Evolutionary conservation across 2,888 invertebrate genomes (phyloP), one percentile per base, ranked within the genome.

Genomic region (Lacanobia oleracea): DNA sequence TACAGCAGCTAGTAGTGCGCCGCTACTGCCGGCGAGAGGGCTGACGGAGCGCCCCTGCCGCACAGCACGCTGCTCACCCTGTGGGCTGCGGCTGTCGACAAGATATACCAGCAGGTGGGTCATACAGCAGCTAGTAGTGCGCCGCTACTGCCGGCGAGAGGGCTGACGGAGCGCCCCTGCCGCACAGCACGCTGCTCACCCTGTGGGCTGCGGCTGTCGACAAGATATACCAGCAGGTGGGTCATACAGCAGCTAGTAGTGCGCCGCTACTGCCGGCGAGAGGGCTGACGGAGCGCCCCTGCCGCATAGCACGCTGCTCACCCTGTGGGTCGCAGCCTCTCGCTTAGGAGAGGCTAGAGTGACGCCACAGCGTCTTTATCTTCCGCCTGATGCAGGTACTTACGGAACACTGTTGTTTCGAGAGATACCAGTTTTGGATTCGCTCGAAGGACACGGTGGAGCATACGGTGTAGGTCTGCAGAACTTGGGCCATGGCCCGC

Each of bases 71-170:
- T 95, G 33, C 74, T 77, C 91, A 96, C 91, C 74, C 88, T 94
- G 89, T 97, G 92, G 95, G 88, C 91, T 14, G 93, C 93, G 1
- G 97, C 97, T 2, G 97, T 97, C 65, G 98, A 98, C 88, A 97
- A 97, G 91, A 93, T 97, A 0, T 97, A 97, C 86, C 93, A 92
- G 27, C 94, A 94, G 91, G 94, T 93, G 43, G 43, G 43, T 14
- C 43, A 43, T 43, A 43, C 43, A 43, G 43, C 40, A 33, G 33
- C 33, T 33, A 33, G 33, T 33, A 33, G 33, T 91, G 92, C 89
- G 94, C 94, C 0, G 92, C 92, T 69, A 93, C 94, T 1, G 94
- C 93, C 5, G 95, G 95, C 45, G 95, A 94, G 86, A 86, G 94
- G 18, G 94, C 93, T 0, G 95, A 95, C 74, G 93, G 92, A 9